Conservation (phyloP, 2,113 vertebrate genomes). For the Vireo altiloquus region DNA sequence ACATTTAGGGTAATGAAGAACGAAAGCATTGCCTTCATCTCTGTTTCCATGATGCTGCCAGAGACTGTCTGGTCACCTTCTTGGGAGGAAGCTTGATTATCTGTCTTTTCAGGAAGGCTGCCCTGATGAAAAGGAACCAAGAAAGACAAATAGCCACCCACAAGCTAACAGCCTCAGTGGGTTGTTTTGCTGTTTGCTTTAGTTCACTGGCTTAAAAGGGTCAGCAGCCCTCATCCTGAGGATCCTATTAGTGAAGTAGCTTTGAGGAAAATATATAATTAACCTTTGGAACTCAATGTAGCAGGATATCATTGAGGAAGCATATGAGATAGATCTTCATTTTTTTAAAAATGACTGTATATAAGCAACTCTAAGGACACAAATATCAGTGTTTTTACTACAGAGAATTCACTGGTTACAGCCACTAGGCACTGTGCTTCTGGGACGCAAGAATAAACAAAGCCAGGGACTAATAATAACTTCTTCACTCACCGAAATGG, state of each 20-base stretch:
- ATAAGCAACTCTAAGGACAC: background rate
- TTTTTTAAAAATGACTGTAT: background rate
- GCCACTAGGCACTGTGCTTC: background rate
- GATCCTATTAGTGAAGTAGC: conserved; percentile 19
- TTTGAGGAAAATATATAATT: conserved; percentile 40
- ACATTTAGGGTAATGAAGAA: background rate
- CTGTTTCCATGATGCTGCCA: background rate
- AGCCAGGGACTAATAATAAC: background rate
- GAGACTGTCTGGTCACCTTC: background rate
- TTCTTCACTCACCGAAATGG: background rate
- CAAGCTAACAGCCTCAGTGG: background rate
- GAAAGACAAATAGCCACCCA: background rate
- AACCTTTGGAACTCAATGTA: conserved; percentile 32
- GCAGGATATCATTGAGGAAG: conserved; percentile 39
- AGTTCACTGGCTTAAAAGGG: conserved; percentile 43
- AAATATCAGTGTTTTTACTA: background rate
- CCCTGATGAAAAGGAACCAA: background rate
- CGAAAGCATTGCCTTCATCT: background rate
- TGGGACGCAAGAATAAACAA: background rate
- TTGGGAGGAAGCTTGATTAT: background rate
- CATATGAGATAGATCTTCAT: background rate
- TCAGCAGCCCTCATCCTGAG: background rate
- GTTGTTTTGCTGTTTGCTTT: conserved; percentile 29
- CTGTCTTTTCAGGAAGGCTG: background rate
- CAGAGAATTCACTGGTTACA: background rate